Base-by-base conservation (phyloP, 2,888 invertebrate species). In the Nomada fucata region DNA sequence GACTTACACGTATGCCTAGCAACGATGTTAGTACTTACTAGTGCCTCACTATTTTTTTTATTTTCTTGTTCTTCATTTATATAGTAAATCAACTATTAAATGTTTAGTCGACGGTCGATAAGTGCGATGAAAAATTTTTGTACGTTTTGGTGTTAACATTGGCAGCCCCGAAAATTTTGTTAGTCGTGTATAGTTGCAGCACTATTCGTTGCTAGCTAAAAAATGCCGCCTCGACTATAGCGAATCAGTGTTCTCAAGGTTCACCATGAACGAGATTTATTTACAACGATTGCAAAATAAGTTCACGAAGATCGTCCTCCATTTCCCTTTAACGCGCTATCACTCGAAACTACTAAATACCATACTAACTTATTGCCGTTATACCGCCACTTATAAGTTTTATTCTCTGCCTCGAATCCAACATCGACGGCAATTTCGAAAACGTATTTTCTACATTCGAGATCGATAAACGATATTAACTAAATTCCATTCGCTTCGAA, bases 111-210 rank as follows among this genome's bases (percentile, higher is more conserved):
- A 68, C 55, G 55, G 57, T 57, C 57, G 68, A 69, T 71, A 71
- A 23, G 42, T 47, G 47, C 42, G 65, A 73, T 59, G 29, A 67
- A 64, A 61, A 61, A 50, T 36, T 55, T 78, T 78, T 78, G 77
- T 78, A 78, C 77, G 75, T 74, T 74, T 57, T 72, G 52, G 72
- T 68, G 79, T 71, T 79, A 68, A 60, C 44, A 55, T n/a, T 63
- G 67, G 79, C 68, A 79, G 79, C 79, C 80, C 80, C 80, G 80
- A 80, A 80, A 80, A 80, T 79, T 63, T 79, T 68, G 52, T 80
- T 67, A 67, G 70, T 69, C 20, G 47, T 20, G 44, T 36, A 71
- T 55, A 29, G 5, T 69, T 69, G 26, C 13, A 20, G 13, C n/a
- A 26, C 26, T 72, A 15, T 36, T 42, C 29, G 5, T 29, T 23